phyloP scores from a whole-genome alignment of 2,113 vertebrate genomes.

The Myotis lucifugus region DNA sequence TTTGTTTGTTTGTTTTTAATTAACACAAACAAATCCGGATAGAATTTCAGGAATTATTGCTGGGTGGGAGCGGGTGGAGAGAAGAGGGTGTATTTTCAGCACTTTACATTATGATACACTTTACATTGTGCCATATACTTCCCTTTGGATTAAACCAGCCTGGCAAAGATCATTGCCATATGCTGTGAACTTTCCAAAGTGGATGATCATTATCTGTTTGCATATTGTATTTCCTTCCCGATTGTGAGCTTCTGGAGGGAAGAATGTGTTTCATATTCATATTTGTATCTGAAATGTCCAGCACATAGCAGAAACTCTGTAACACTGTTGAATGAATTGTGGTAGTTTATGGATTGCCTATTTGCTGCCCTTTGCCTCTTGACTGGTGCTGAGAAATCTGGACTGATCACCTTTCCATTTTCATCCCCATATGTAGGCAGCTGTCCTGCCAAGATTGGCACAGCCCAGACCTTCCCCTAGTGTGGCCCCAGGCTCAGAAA shows the following conservation, averaged over 20 bases:
- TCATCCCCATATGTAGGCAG: not conserved
- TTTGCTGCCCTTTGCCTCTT: not conserved
- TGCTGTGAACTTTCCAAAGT: not conserved
- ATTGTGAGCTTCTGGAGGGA: not conserved
- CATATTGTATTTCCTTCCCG: not conserved
- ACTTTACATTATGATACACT: not conserved
- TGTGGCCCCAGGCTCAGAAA: not conserved
- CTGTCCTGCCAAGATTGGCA: not conserved
- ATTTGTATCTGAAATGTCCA: not conserved
- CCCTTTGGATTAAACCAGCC: not conserved
- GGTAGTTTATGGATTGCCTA: not conserved
- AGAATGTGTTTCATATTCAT: constrained; percentile 2
- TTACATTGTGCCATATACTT: not conserved
- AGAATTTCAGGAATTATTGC: constrained; percentile 20
- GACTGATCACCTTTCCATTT: not conserved
- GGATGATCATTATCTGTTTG: not conserved
- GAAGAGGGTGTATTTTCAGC: not conserved
- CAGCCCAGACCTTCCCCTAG: not conserved
- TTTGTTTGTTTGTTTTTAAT: not conserved
- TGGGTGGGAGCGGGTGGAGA: not conserved
- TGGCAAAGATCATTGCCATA: not conserved
- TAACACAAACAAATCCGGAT: not conserved
- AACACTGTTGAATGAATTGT: not conserved
- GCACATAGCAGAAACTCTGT: no score
- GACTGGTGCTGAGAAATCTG: not conserved